Evolutionary conservation across 1,140 invertebrate genomes (phyloP).

Genomic region (Halictus rubicundus): DNA sequence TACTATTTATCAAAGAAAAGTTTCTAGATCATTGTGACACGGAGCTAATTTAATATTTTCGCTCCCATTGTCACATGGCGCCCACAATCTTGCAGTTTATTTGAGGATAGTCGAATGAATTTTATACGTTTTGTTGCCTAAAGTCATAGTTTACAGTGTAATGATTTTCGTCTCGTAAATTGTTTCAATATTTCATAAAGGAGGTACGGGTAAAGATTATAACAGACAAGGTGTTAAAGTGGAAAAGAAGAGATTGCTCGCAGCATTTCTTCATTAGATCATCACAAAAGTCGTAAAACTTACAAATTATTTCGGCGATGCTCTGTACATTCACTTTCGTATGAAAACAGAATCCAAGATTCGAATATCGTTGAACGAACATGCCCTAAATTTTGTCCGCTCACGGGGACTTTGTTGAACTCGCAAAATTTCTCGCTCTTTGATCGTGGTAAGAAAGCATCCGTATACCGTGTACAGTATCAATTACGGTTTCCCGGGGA

Average conservation of each 20-base stretch:
- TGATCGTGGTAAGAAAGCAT: not conserved
- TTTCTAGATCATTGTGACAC: too few species aligned
- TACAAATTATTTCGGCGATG: not conserved
- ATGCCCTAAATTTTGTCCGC: not conserved
- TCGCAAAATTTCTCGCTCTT: not conserved
- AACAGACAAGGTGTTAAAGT: too few species aligned
- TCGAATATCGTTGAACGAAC: not conserved
- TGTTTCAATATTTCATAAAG: too few species aligned
- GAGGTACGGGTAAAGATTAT: too few species aligned
- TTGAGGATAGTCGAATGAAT: too few species aligned
- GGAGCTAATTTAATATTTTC: too few species aligned
- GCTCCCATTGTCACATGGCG: too few species aligned
- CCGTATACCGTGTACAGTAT: slow-evolving; percentile 19
- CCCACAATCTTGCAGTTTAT: too few species aligned
- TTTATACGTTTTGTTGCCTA: too few species aligned
- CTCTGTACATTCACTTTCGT: slow-evolving; percentile 17
- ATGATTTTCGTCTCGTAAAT: too few species aligned
- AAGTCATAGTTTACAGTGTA: too few species aligned
- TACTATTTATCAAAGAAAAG: too few species aligned
- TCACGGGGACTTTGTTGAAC: slow-evolving; percentile 1
- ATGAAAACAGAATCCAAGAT: slow-evolving; percentile 43
- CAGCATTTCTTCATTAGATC: not conserved
- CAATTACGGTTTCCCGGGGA: not conserved
- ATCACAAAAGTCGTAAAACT: not conserved
- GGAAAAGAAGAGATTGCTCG: not conserved